phyloP scores from a whole-genome alignment of 2,888 invertebrate species.

The Caradrina kadenii region DNA sequence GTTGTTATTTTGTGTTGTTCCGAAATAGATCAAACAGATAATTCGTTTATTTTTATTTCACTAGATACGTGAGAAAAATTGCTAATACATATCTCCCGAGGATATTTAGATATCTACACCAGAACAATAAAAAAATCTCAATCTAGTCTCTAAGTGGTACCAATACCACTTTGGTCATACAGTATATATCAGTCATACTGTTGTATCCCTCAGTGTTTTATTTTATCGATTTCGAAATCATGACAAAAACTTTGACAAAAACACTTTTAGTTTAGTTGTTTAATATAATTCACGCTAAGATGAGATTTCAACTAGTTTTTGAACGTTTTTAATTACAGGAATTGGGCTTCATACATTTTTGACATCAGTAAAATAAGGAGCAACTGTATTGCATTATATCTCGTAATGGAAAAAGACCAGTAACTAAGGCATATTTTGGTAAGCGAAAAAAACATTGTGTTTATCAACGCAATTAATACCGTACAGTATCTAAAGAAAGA shows the following conservation, averaged over 20 bases:
- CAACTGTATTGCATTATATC: too few relatives aligned
- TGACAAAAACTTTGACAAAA: too few relatives aligned
- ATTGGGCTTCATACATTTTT: too few relatives aligned
- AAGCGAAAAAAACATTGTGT: background rate
- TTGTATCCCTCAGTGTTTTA: too few relatives aligned
- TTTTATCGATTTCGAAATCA: too few relatives aligned
- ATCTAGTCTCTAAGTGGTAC: background rate
- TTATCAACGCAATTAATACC: background rate
- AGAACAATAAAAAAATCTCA: background rate
- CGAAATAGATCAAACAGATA: background rate
- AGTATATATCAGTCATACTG: too few relatives aligned
- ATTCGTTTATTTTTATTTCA: background rate
- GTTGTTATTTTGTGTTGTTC: background rate
- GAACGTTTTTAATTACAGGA: too few relatives aligned
- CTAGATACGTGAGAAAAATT: background rate
- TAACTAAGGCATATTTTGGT: background rate
- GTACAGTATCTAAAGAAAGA: background rate
- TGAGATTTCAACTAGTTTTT: too few relatives aligned
- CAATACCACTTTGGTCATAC: too few relatives aligned
- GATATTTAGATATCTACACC: background rate
- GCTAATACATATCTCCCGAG: background rate
- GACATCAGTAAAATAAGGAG: too few relatives aligned
- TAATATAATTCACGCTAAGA: too few relatives aligned
- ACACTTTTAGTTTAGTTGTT: too few relatives aligned
- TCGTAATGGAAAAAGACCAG: background rate